phyloP scores from a whole-genome alignment of 1,140 invertebrate genomes.

The Tigriopus japonicus region DNA sequence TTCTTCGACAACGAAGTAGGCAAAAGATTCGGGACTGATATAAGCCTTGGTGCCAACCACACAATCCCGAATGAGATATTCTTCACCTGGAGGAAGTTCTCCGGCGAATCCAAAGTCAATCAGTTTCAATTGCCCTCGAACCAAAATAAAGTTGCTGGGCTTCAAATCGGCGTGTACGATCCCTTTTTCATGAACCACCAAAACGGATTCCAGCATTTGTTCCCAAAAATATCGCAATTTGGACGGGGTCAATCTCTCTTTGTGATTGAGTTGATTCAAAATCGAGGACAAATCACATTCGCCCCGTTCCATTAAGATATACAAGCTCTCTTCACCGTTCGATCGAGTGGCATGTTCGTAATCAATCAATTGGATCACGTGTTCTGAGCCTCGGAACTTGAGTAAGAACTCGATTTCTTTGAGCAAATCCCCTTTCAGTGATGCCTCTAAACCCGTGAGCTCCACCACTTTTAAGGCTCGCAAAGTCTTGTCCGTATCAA shows the following conservation, averaged over 20 bases:
- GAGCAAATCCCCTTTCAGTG: conserved; percentile 52
- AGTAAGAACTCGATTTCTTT: conserved; percentile 77
- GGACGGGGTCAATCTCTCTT: neutral
- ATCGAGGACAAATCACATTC: conserved; percentile 53
- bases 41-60: conserved; percentile 5
- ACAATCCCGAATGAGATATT: neutral
- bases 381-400: conserved; percentile 55
- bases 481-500: neutral
- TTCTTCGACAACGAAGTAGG: neutral
- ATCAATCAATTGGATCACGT: conserved; percentile 66
- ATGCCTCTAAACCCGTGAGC: conserved; percentile 44
- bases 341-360: conserved; percentile 32
- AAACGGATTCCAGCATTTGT: conserved; percentile 5
- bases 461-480: conserved; percentile 46
- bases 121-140: neutral
- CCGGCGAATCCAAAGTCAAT: conserved; percentile 9
- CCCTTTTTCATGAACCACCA: neutral
- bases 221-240: conserved; percentile 6
- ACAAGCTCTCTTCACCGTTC: conserved; percentile 32
- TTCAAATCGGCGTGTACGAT: conserved; percentile 4
- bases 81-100: neutral
- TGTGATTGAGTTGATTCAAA: conserved; percentile 29
- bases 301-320: conserved; percentile 79
- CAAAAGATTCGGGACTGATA: neutral
- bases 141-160: conserved; percentile 6